phyloP scores from a whole-genome alignment of 2,888 invertebrate species.

The Ochlodes sylvanus region DNA sequence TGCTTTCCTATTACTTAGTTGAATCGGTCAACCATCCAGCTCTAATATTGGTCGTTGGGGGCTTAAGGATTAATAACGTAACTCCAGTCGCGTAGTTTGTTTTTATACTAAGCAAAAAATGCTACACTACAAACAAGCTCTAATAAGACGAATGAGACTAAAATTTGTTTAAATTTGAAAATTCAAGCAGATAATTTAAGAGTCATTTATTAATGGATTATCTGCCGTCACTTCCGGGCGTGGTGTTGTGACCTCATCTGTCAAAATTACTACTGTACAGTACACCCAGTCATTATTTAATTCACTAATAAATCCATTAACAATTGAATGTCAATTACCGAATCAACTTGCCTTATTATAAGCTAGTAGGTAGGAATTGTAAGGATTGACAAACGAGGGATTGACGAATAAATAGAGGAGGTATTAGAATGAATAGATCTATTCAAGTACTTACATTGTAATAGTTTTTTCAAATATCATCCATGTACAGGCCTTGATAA shows the following conservation, averaged over 20 bases:
- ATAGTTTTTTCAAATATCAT: too few relatives aligned
- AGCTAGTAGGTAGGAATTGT: not conserved
- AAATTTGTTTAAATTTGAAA: not conserved
- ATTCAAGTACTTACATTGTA: too few relatives aligned
- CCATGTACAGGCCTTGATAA: too few relatives aligned
- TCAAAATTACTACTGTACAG: conserved; percentile 27
- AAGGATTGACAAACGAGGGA: not conserved
- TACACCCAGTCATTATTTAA: conserved; percentile 20
- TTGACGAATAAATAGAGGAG: not conserved
- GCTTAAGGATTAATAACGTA: too few relatives aligned
- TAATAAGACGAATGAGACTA: too few relatives aligned
- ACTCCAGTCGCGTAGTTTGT: too few relatives aligned
- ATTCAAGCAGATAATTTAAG: conserved; percentile 1
- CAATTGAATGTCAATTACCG: conserved; percentile 50
- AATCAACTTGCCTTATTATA: conserved; percentile 41
- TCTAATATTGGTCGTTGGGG: too few relatives aligned
- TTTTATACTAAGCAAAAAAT: too few relatives aligned
- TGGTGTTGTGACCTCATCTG: conserved; percentile 20
- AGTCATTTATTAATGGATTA: conserved; percentile 24
- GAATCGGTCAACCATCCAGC: too few relatives aligned
- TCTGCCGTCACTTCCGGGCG: conserved; percentile 17
- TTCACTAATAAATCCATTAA: conserved; percentile 44
- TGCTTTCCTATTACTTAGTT: too few relatives aligned
- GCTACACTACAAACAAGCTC: too few relatives aligned
- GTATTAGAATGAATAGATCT: too few relatives aligned